phyloP scores from a whole-genome alignment of 2,113 vertebrate genomes.

The Nibea albiflora region DNA sequence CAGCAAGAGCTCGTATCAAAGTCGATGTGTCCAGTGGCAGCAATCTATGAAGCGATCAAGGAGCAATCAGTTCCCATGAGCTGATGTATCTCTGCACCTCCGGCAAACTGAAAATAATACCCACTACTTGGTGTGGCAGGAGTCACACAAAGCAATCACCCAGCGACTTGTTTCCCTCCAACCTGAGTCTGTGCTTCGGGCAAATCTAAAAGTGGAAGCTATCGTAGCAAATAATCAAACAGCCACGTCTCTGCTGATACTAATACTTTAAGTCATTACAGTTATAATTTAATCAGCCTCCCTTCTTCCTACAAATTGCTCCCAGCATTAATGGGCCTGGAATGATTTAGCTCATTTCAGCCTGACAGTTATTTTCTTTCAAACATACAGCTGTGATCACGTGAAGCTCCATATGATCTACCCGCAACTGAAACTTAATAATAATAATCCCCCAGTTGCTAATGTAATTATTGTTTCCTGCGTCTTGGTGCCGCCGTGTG shows the following conservation, averaged over 20 bases:
- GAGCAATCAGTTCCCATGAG: slow-evolving; percentile 37
- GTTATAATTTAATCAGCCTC: slow-evolving; percentile 40
- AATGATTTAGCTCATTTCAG: slow-evolving; percentile 15
- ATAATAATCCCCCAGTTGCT: neutral
- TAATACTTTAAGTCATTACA: slow-evolving; percentile 30
- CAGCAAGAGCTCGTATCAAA: neutral
- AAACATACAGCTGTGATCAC: neutral
- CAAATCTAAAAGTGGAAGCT: slow-evolving; percentile 40
- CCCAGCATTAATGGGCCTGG: neutral
- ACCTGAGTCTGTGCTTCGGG: slow-evolving; percentile 19
- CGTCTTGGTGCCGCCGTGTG: neutral
- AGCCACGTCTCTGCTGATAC: slow-evolving; percentile 6
- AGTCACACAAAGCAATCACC: slow-evolving; percentile 47
- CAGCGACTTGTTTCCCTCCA: slow-evolving; percentile 20
- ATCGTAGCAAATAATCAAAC: slow-evolving; percentile 39
- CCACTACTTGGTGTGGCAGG: slow-evolving; percentile 18
- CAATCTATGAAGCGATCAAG: slow-evolving; percentile 47
- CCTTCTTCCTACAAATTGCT: slow-evolving; percentile 2
- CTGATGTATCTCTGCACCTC: slow-evolving; percentile 8
- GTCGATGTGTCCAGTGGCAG: slow-evolving; percentile 22
- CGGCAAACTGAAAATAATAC: slow-evolving; percentile 41
- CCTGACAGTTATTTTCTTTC: slow-evolving; percentile 7
- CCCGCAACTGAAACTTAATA: neutral
- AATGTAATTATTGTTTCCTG: neutral
- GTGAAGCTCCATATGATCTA: neutral